These are phyloP conservation scores for Halocynthia roretzi DNA, from an alignment of 23 tunicate genomes.

Conservation along the genomic window DNA sequence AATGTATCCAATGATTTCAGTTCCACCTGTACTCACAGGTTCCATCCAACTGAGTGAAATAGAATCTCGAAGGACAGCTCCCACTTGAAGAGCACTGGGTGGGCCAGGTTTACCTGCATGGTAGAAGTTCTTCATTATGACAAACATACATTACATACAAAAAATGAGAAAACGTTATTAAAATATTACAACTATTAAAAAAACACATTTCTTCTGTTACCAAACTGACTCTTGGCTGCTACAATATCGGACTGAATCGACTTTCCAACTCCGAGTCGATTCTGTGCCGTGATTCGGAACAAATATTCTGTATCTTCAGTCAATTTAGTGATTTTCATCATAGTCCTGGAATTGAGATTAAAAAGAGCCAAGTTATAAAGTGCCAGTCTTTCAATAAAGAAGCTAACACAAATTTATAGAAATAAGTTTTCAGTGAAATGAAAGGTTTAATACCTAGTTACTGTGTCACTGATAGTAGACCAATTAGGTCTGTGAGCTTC, in stretches of 20 bases:
- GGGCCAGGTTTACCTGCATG: conserved; percentile 37
- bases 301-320: conserved; percentile 67
- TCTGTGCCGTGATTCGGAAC: conserved; percentile 88
- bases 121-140: background rate
- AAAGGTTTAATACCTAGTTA: conserved; percentile 27
- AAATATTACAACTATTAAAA: background rate
- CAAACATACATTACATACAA: background rate
- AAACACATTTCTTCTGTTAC: background rate
- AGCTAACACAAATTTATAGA: too few relatives aligned
- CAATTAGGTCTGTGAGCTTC: conserved; percentile 85
- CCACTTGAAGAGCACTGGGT: conserved; percentile 52
- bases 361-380: background rate
- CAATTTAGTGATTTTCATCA: conserved; percentile 55
- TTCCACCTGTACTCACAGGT: conserved; percentile 79
- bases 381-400: too few relatives aligned
- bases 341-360: conserved; percentile 25
- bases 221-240: conserved; percentile 47
- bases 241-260: conserved; percentile 60
- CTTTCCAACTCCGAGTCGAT: conserved; percentile 87
- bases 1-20: conserved; percentile 69
- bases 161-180: background rate
- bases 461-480: conserved; percentile 62
- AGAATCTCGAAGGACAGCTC: conserved; percentile 56
- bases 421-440: too few relatives aligned
- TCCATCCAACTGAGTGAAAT: conserved; percentile 85